These are phyloP conservation scores for Margarornis squamiger DNA, from an alignment of 2,797 vertebrate species.

Conservation along the genomic window DNA sequence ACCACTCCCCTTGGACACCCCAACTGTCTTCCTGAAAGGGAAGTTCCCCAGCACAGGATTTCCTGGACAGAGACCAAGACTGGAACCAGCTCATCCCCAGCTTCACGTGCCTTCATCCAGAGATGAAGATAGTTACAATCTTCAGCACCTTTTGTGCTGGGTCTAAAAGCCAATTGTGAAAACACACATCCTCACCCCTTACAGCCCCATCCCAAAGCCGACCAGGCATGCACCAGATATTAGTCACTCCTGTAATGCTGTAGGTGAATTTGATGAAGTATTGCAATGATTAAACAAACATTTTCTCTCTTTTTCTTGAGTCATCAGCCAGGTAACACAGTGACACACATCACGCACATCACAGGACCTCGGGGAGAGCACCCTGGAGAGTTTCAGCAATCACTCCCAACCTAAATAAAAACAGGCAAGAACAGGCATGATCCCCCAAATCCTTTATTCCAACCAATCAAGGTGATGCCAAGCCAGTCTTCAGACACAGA, in stretches of 20 bases:
- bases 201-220: accelerated
- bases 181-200: background rate
- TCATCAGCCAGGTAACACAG: background rate
- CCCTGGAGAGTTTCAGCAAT: background rate
- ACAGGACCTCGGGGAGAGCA: background rate
- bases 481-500: background rate
- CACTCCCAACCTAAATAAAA: background rate
- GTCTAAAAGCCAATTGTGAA: background rate
- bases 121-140: background rate
- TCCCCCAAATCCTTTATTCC: background rate
- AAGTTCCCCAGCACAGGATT: background rate
- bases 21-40: background rate
- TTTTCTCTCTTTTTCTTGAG: background rate
- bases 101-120: background rate
- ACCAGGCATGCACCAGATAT: background rate
- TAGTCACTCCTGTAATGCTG: background rate
- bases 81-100: background rate
- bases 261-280: background rate
- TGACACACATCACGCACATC: accelerated
- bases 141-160: background rate
- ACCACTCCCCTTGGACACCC: background rate
- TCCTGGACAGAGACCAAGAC: background rate
- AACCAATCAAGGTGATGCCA: background rate
- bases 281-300: accelerated
- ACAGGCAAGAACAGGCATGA: accelerated